Percentiles rank a stretch among this genome's conserved stretches.
phyloP scores from a whole-genome alignment of 1,140 invertebrate genomes.

The Drosophila nigromelanica region DNA sequence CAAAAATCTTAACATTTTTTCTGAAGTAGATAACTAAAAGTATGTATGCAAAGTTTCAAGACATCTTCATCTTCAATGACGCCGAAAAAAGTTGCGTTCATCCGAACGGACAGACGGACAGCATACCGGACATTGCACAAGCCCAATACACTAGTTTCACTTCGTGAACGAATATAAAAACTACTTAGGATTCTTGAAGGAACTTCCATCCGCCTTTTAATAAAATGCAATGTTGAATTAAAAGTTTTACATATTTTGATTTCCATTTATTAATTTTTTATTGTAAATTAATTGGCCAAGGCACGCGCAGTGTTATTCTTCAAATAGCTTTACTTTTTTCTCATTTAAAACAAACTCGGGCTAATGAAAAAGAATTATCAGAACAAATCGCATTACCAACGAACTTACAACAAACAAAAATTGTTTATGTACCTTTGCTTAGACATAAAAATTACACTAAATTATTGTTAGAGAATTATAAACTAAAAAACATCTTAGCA shows the following conservation, averaged over 20 bases:
- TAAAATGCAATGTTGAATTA: neutral
- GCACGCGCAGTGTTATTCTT: constrained; percentile 60
- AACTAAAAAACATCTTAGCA: constrained; percentile 79
- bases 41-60: no score
- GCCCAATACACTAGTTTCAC: no score
- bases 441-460: constrained; percentile 68
- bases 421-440: constrained; percentile 60
- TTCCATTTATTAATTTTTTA: constrained; percentile 77
- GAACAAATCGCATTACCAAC: constrained; percentile 50
- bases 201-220: neutral
- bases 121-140: no score
- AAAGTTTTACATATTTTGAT: constrained; percentile 57
- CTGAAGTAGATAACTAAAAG: no score
- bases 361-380: constrained; percentile 36
- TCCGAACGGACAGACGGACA: no score
- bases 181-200: no score
- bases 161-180: no score
- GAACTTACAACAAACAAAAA: constrained; percentile 64
- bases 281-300: constrained; percentile 77
- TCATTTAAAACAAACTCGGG: constrained; percentile 34
- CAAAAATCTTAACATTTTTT: no score
- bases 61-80: no score
- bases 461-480: constrained; percentile 75
- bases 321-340: constrained; percentile 33
- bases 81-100: no score